phyloP scores from a whole-genome alignment of 2,888 invertebrate species.

The Lasiommata megera region DNA sequence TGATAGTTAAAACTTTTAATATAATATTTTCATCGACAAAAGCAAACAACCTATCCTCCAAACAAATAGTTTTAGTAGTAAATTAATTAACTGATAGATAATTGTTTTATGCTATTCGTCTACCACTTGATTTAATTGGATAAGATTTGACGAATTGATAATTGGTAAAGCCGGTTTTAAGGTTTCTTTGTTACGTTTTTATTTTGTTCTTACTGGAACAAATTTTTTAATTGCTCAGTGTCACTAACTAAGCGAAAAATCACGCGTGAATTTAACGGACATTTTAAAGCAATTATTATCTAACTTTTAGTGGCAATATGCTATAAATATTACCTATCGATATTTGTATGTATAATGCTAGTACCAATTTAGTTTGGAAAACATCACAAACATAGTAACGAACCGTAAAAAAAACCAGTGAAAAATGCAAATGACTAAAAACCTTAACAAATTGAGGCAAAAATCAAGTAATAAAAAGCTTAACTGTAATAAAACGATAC shows the following conservation, averaged over 20 bases:
- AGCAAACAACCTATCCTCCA: background rate
- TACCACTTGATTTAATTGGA: slow-evolving; percentile 24
- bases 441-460: background rate
- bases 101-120: slow-evolving; percentile 9
- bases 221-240: background rate
- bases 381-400: background rate
- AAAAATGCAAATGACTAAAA: background rate
- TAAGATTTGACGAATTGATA: slow-evolving; percentile 31
- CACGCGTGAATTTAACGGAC: no score
- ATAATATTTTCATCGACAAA: background rate
- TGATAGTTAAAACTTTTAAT: background rate
- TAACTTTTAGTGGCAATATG: no score
- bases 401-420: background rate
- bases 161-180: slow-evolving; percentile 15
- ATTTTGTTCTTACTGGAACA: background rate
- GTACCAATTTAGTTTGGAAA: background rate
- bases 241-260: background rate
- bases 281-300: no score
- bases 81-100: slow-evolving; percentile 3
- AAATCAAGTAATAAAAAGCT: background rate
- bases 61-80: background rate
- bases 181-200: background rate
- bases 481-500: background rate
- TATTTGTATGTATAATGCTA: no score
- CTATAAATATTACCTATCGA: no score